A percentile compares a stretch with the other conserved stretches of the same genome.
Conservation (phyloP, 2,888 invertebrate species). For the Kryphioiulus occultus region DNA sequence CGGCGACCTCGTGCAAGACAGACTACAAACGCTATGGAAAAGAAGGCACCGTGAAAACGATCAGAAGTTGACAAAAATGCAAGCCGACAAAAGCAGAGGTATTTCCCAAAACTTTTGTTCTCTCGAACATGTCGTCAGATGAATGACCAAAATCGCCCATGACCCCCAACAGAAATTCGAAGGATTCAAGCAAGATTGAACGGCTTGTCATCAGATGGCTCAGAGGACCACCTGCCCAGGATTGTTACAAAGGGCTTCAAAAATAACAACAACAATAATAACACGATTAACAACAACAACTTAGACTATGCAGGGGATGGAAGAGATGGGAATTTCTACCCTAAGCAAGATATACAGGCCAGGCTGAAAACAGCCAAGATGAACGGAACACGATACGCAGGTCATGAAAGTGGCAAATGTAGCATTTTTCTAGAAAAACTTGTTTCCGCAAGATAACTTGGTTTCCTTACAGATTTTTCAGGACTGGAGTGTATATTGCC, state of each 20-base stretch:
- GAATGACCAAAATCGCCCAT: background rate
- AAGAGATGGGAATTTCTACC: background rate
- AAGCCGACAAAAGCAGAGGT: conserved; percentile 42
- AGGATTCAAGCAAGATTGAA: background rate
- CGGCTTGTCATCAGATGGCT: background rate
- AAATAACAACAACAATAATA: background rate
- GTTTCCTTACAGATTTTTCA: background rate
- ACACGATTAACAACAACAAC: background rate
- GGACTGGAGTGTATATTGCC: conserved; percentile 15
- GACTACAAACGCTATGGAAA: conserved; percentile 39
- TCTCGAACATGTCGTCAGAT: background rate
- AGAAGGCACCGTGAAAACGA: conserved; percentile 43
- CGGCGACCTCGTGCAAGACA: conserved; percentile 32
- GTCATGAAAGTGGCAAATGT: background rate
- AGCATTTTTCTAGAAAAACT: no score
- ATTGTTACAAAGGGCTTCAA: background rate
- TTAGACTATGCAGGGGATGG: background rate
- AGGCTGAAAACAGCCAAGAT: background rate
- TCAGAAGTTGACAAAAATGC: background rate
- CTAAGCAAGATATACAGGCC: background rate
- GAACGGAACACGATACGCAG: background rate
- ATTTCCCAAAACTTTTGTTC: background rate
- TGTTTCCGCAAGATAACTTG: background rate
- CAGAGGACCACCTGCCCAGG: background rate
- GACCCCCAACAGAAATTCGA: background rate